Base-by-base conservation (phyloP, 2,113 vertebrate species). In the Oreotrochilus melanogaster region DNA sequence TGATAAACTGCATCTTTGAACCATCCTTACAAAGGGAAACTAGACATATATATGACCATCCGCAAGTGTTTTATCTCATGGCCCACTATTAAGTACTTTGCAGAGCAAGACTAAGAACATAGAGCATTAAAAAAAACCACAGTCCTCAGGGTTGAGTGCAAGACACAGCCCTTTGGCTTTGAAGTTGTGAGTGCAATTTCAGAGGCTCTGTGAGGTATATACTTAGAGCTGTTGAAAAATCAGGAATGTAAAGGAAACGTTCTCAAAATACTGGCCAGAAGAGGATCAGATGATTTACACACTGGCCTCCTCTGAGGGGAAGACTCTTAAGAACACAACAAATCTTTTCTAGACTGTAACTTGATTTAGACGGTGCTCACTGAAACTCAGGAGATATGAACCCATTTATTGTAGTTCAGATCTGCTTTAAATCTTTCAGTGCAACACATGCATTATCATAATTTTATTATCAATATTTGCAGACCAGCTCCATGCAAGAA, bases 21-120 rank as follows among this genome's bases (percentile, higher is more conserved):
- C 30, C 65, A 37, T 4, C 64, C 62, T 53, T 56, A 19, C 16
- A 53, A 67, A 78, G 53, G 12, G 11, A 67, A 91, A 61, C 24
- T 15, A 19, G 2, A 28, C 5, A 47, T 18, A 35, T 8, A 31
- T 27, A 1, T 0, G 14, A 8, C 11, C 47, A 19, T 18, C 18
- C 18, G 7, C 37, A 43, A 58, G 37, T 0, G 4, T 42, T 81
- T 78, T 6, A 37, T 47, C 62, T 90, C 51, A 9, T 2, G 11
- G 14, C 37, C 25, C 45, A 69, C 25, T 24, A 0, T 15, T 12
- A 43, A 43, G 28, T 2, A 35, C 1, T 9, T 12, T 11, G 64
- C 47, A 69, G 54, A 51, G 12, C 16, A 30, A 12, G 14, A 15
- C 33, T 27, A n/a, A 54, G 39, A 10, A 28, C 61, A 14, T 25